Evolutionary conservation across 2,888 invertebrate genomes (phyloP).

Genomic region (Sinhomidia bicolor): DNA sequence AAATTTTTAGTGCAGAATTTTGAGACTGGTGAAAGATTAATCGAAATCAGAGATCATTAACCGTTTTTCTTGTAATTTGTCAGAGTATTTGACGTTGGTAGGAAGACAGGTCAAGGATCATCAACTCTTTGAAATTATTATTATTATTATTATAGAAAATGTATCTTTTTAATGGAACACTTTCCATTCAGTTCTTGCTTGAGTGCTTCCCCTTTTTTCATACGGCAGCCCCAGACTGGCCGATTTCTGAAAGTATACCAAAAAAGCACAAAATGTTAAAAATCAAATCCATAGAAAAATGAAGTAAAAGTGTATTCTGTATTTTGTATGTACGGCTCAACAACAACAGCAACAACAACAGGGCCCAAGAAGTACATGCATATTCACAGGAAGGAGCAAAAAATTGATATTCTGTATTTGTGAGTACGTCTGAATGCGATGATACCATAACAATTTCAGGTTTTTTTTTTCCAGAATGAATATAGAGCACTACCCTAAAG

Average conservation of each 20-base stretch:
- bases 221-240: neutral
- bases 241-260: slow-evolving; percentile 46
- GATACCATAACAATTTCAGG: no score
- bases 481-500: neutral
- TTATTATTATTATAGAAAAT: slow-evolving; percentile 1
- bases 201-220: neutral
- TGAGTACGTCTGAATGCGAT: no score
- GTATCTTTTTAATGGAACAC: slow-evolving; percentile 45
- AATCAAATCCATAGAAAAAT: slow-evolving; percentile 34
- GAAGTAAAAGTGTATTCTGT: neutral
- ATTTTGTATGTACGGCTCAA: neutral
- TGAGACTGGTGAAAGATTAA: neutral
- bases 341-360: no score
- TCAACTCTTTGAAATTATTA: slow-evolving; percentile 51
- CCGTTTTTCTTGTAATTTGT: neutral
- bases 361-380: neutral
- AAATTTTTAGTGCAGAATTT: neutral
- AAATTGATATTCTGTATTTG: no score
- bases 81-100: slow-evolving; percentile 13
- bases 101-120: slow-evolving; percentile 62
- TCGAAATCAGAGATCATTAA: slow-evolving; percentile 20
- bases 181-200: slow-evolving; percentile 11
- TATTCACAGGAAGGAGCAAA: no score
- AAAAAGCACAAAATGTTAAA: neutral
- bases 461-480: no score